Evolutionary conservation across 1,140 invertebrate genomes (phyloP), one percentile per base, ranked within the genome.

Genomic region (Heliconius nattereri): DNA sequence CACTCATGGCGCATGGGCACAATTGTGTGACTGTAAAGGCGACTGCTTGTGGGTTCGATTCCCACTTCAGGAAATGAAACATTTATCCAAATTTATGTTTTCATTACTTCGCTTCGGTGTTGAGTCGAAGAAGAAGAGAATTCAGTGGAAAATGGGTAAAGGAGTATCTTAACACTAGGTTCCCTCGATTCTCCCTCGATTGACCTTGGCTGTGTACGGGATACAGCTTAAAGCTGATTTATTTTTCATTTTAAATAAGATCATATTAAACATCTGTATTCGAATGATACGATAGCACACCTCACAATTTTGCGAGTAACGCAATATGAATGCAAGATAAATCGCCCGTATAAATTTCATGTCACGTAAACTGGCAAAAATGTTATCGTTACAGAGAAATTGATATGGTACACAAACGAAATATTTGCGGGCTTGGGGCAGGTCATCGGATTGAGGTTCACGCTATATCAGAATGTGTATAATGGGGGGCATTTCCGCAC

Each of bases 341-440:
- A 94, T 93, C 89, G 87, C 82, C 85, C 85, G 87, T 88, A 92
- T 92, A 89, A 93, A 92, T 92, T 92, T 90, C 90, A 85, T 83
- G 91, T 93, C 92, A 93, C 91, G 92, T 93, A 91, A 90, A 92
- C 87, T 83, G 88, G 88, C 86, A 92, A 91, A 91, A 93, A 90
- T 91, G 89, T 91, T 93, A 93, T 94, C 92, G 86, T 85, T 83
- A 78, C 84, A 87, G 85, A 89, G 86, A 87, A 90, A 91, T 90
- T 91, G 89, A 94, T 94, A 91, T 85, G 86, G 85, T 85, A 83
- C 79, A 81, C 85, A 86, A 88, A 83, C 88, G 87, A 85, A 89
- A 90, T 90, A 85, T 91, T 91, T 84, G 83, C 74, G 85, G 71
- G 79, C 73, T 87, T 88, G 85, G 80, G 86, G 86, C 88, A 87